Evolutionary conservation across 1,140 invertebrate genomes (phyloP).

Genomic region (Pseudomyrmex pallidus): DNA sequence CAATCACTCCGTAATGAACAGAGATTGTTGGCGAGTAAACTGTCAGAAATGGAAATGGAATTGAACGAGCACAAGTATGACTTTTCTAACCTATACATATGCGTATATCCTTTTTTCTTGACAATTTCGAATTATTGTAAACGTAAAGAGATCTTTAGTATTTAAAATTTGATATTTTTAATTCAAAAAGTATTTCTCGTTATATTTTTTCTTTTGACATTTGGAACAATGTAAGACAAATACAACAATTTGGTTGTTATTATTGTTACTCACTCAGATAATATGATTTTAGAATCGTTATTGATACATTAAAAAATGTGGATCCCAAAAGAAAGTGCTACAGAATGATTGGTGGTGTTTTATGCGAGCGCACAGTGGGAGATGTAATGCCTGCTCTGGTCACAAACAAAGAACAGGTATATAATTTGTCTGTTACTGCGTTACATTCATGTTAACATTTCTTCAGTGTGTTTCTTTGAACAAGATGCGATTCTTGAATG

Average conservation of each 20-base stretch:
- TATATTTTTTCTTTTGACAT: neutral
- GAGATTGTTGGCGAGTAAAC: conserved; percentile 92
- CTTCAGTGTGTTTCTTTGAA: neutral
- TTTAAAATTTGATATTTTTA: neutral
- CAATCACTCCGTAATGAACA: conserved; percentile 95
- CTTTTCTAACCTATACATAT: conserved; percentile 70
- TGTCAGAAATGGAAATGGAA: conserved; percentile 96
- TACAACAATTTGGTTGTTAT: neutral
- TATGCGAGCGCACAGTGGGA: conserved; percentile 96
- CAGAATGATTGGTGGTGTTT: conserved; percentile 95
- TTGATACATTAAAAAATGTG: conserved; percentile 95
- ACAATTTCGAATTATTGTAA: conserved; percentile 7
- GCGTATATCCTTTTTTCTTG: neutral
- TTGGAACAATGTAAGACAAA: neutral
- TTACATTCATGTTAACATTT: neutral
- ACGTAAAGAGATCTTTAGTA: neutral
- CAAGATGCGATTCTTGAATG: neutral
- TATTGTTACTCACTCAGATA: neutral
- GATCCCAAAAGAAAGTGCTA: conserved; percentile 95
- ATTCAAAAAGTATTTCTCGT: neutral
- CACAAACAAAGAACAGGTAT: conserved; percentile 92
- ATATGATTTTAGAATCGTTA: conserved; percentile 92
- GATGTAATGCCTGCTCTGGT: conserved; percentile 94
- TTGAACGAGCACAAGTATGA: conserved; percentile 97
- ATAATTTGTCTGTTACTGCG: neutral